Conservation (phyloP, 1,140 invertebrate species). For the Diachasmimorpha longicaudata region DNA sequence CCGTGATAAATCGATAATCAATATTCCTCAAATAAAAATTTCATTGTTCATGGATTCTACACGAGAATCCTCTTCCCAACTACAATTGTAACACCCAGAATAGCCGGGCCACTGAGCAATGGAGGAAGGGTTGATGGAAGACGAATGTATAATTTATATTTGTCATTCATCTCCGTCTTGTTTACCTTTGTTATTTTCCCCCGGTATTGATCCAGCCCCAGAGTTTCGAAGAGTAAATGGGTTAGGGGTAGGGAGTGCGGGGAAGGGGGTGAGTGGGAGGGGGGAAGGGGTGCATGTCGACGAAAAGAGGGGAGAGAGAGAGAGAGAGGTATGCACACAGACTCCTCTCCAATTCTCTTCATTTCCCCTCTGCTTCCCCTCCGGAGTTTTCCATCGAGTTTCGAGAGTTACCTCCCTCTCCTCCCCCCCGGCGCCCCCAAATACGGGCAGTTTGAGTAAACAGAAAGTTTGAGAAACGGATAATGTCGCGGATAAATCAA, state of each 20-base stretch:
- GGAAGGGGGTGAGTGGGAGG: slow-evolving; percentile 29
- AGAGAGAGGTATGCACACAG: slow-evolving; percentile 10
- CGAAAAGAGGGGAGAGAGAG: slow-evolving; percentile 3
- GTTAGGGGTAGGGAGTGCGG: slow-evolving; percentile 38
- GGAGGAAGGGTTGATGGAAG: slow-evolving; percentile 21
- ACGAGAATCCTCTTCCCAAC: no score
- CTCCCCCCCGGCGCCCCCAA: slow-evolving; percentile 40
- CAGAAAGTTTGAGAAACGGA: slow-evolving; percentile 52
- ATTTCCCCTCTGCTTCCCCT: neutral
- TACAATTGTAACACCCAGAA: no score
- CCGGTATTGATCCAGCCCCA: slow-evolving; percentile 52
- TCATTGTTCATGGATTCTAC: no score
- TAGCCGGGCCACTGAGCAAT: no score
- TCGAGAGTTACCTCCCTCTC: slow-evolving; percentile 34
- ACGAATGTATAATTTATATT: slow-evolving; percentile 53
- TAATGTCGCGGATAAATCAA: slow-evolving; percentile 56
- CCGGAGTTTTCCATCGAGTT: slow-evolving; percentile 36
- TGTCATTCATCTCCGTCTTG: slow-evolving; percentile 52
- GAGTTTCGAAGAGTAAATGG: slow-evolving; percentile 56
- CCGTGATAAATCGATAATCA: neutral
- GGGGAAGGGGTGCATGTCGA: slow-evolving; percentile 13
- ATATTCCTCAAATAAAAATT: no score
- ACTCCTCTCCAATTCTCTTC: neutral
- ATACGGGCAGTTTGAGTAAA: slow-evolving; percentile 54
- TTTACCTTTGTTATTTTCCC: slow-evolving; percentile 55